Evolutionary conservation across 1,140 invertebrate genomes (phyloP).

Genomic region (Zaprionus africanus): DNA sequence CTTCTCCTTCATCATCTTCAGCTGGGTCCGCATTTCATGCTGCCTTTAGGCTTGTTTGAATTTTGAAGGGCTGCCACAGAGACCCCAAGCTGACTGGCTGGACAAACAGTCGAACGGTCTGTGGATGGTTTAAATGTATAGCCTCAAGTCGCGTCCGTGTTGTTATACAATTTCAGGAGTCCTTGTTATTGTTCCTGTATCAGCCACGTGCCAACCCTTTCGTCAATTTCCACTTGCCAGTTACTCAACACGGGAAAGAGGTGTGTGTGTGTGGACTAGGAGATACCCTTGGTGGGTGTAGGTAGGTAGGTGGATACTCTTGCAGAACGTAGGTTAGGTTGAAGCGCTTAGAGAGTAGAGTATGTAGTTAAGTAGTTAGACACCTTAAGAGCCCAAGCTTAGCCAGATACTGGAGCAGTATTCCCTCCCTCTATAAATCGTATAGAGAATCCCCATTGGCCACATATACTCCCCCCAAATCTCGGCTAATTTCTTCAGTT

Average conservation of each 20-base stretch:
- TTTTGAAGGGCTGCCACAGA: conserved; percentile 24
- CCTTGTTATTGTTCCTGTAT: conserved; percentile 10
- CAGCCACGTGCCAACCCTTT: conserved; percentile 1
- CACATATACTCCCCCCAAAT: neutral
- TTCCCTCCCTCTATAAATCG: no score
- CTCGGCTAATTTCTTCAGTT: conserved; percentile 11
- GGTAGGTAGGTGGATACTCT: no score
- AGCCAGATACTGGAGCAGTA: no score
- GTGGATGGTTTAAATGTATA: neutral
- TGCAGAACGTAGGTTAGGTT: no score
- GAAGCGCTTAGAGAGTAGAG: no score
- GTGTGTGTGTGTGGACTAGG: neutral
- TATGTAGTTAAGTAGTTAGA: no score
- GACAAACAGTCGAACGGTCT: neutral
- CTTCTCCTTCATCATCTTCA: neutral
- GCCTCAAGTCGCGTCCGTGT: conserved; percentile 12
- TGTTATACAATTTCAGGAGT: conserved; percentile 5
- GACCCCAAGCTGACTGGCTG: neutral
- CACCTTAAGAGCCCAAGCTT: no score
- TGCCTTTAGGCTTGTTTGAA: conserved; percentile 37
- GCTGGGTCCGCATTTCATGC: neutral
- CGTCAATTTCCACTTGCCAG: neutral
- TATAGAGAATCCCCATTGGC: no score
- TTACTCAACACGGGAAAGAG: neutral
- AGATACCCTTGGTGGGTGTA: neutral